Evolutionary conservation across 2,113 vertebrate species (phyloP).

Genomic region (Lepisosteus oculatus): DNA sequence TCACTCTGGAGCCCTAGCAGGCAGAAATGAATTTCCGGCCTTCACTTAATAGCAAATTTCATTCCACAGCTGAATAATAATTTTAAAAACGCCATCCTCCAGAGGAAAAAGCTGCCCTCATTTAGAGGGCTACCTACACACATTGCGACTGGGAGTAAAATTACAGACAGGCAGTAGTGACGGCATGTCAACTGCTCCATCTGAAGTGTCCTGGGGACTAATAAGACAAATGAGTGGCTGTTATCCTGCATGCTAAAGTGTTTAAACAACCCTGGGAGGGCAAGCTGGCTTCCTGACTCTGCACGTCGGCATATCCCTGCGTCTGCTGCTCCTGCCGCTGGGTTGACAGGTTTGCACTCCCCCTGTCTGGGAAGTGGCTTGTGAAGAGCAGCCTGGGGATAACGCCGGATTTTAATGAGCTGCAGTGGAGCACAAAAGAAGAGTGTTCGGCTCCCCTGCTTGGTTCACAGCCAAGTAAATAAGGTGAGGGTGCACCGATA

Average conservation of each 20-base stretch:
- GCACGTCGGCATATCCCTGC: background rate
- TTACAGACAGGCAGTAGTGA: background rate
- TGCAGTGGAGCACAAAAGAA: background rate
- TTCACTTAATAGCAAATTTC: no score
- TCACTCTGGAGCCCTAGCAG: no score
- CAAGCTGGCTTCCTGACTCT: background rate
- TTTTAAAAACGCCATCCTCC: no score
- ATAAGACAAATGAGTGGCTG: background rate
- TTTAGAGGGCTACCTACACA: no score
- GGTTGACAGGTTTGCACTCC: constrained; percentile 4
- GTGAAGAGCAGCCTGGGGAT: constrained; percentile 1
- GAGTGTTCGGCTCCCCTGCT: background rate
- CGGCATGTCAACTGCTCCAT: background rate
- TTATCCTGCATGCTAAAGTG: background rate
- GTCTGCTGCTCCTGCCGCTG: background rate
- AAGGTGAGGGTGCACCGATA: background rate
- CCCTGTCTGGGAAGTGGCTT: constrained; percentile 1
- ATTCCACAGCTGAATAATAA: no score
- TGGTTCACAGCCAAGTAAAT: background rate
- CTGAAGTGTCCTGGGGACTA: background rate
- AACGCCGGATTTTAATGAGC: background rate
- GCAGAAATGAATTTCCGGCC: no score
- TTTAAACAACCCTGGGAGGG: background rate
- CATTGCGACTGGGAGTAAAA: background rate
- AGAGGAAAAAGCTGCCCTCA: no score